Base-by-base conservation (phyloP, 2,888 invertebrate species). In the Eilema sororculum region DNA sequence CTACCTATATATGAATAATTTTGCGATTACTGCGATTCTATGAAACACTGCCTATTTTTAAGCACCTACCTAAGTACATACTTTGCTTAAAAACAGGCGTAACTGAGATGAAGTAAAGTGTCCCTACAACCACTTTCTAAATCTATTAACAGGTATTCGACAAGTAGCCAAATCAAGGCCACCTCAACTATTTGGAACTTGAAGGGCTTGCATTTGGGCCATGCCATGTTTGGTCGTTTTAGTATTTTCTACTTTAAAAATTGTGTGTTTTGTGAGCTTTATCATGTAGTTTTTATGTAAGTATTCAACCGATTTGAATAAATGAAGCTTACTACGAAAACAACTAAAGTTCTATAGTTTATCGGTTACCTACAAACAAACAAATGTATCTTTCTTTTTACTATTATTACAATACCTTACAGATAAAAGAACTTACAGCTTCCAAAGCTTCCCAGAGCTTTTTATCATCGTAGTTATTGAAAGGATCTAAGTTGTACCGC, bases 401-500 rank as follows among this genome's bases (percentile, higher is more conserved):
- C 37, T 37, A 37, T 37, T 37, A 37, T 1, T n/a, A 1, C 16
- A 41, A 41, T 41, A 41, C 16, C 16, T 16, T 41, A 41, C 3
- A 41, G 58, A 69, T 58, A 24, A 58, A 69, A 75, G 41, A 70
- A 88, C 93, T 94, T 90, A 97, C 97, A 84, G 97, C 97, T 89
- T 97, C 97, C 20, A 98, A 92, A 3, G 97, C 97, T 80, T 92
- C 94, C 97, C 97, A 98, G 10, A 98, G 88, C 46, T 96, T 91
- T 9, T 96, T 96, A 81, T 98, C 98, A 0, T 96, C 95, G 83
- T 96, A 97, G 84, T 96, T 96, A 78, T 96, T 96, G 88, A 97
- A 97, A 0, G 97, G 97, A 90, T 98, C 97, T 80, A 98, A 92
- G 88, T 98, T 98, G 86, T 96, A 96, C 63, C 97, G 91, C 73